Evolutionary conservation across 1,140 invertebrate species (phyloP).

Genomic region (Lethrus apterus): DNA sequence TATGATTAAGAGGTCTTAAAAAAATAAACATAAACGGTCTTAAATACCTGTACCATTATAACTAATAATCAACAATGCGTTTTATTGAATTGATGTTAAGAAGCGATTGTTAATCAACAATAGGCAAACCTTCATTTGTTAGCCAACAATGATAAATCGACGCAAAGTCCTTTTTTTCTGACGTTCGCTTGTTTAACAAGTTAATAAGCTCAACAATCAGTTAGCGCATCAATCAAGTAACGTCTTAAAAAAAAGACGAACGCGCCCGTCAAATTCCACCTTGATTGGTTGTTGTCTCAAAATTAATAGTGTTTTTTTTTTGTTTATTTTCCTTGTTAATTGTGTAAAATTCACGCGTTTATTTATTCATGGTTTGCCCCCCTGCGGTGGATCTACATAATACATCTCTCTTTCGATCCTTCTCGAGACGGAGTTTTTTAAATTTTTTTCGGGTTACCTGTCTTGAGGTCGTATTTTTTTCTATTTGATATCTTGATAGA

Average conservation of each 20-base stretch:
- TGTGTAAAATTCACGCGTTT: conserved; percentile 43
- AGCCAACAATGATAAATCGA: conserved; percentile 30
- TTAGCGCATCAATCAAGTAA: conserved; percentile 36
- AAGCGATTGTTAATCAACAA: conserved; percentile 31
- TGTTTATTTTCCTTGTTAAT: conserved; percentile 42
- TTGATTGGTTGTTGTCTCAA: conserved; percentile 39
- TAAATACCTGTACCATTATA: conserved; percentile 23
- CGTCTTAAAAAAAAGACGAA: conserved; percentile 15
- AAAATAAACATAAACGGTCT: conserved; percentile 12
- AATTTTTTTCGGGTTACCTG: conserved; percentile 25
- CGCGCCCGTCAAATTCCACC: conserved; percentile 34
- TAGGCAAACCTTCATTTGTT: conserved; percentile 27
- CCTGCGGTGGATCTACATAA: conserved; percentile 34
- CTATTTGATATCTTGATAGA: conserved; percentile 36
- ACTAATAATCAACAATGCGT: conserved; percentile 25
- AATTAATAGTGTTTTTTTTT: conserved; percentile 41
- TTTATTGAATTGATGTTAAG: conserved; percentile 28
- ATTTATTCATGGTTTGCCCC: conserved; percentile 41
- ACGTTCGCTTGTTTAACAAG: conserved; percentile 35
- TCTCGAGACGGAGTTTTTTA: conserved; percentile 20
- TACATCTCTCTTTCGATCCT: conserved; percentile 35
- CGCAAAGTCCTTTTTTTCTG: conserved; percentile 20
- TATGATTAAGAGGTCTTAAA: conserved; percentile 9
- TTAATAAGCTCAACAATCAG: conserved; percentile 40
- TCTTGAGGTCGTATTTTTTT: conserved; percentile 31